Base-by-base conservation (phyloP, 2,797 vertebrate species). In the Prunella strophiata region DNA sequence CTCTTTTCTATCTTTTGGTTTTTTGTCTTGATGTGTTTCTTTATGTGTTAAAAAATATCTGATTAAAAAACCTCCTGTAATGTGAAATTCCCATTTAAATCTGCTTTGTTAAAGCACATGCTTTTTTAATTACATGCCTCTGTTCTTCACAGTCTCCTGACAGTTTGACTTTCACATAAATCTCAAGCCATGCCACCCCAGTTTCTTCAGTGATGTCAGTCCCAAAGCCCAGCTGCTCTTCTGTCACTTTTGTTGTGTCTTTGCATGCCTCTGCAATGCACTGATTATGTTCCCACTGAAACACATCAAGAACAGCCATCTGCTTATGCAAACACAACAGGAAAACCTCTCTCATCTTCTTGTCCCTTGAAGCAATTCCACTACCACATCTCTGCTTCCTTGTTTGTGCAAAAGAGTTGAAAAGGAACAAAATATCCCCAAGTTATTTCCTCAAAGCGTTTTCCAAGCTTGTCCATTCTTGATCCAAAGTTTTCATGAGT, bases 201-300 rank as follows among this genome's bases (percentile, higher is more conserved):
- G 38, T 75, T 91, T 85, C 51, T 50, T 82, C 61, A 55, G 25
- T 61, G 79, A 83, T 17, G 19, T 72, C 65, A 89, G 36, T 89
- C 72, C 78, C 83, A 74, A 89, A 87, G 34, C 78, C 92, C 67
- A 95, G 84, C 57, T 93, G 62, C 68, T 70, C 8, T 13, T 89
- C 91, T 91, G 62, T 94, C 58, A 74, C 58, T 95, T 85, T 59
- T 89, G 36, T 88, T 32, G 9, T 70, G 18, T 85, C 54, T 89
- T 85, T 89, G 82, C 72, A 45, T 94, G 72, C 40, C 72, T 91
- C 42, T 93, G 79, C 90, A 91, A 45, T 71, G 38, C 82, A 89
- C 62, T 77, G 65, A 71, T 67, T 77, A 26, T 65, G 77, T 90
- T 96, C 62, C 81, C 66, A 88, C 11, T 72, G 79, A 91, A 95